A percentile compares a stretch with the other conserved stretches of the same genome.
Conservation (phyloP, 2,888 invertebrate species). For the Strigamia transsilvanica region DNA sequence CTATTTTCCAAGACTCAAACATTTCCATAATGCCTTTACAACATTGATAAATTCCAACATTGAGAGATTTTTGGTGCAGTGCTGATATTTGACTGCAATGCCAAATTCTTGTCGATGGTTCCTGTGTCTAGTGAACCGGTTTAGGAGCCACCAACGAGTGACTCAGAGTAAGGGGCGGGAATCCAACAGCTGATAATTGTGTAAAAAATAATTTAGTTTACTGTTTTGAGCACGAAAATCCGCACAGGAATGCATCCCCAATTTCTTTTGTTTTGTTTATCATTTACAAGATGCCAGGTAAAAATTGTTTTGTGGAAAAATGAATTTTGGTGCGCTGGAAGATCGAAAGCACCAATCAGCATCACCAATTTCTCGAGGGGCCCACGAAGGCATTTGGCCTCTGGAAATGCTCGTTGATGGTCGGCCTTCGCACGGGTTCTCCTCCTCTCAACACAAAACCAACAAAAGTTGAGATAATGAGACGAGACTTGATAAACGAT, state of each 20-base stretch:
- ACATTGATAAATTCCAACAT: no score
- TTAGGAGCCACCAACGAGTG: not conserved
- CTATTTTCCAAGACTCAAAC: no score
- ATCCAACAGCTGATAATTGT: constrained; percentile 15
- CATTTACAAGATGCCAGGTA: no score
- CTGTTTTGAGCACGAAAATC: no score
- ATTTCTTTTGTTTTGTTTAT: not conserved
- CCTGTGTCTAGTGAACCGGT: not conserved
- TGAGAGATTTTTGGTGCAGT: no score
- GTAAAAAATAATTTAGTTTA: not conserved
- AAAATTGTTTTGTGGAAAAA: not conserved
- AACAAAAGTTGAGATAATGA: constrained; percentile 26
- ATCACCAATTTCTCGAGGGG: not conserved
- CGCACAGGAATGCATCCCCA: no score
- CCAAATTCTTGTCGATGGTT: no score
- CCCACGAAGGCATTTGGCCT: not conserved
- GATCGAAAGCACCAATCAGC: not conserved
- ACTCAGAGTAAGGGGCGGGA: not conserved
- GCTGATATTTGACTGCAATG: no score
- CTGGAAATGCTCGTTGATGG: not conserved
- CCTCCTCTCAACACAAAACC: constrained; percentile 4
- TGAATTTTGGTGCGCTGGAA: not conserved
- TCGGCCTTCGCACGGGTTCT: constrained; percentile 2
- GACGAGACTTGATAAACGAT: not conserved
- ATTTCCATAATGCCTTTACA: no score